Percentiles rank a stretch among this genome's conserved stretches.
phyloP scores from a whole-genome alignment of 2,888 invertebrate species.

The Phalera bucephala region DNA sequence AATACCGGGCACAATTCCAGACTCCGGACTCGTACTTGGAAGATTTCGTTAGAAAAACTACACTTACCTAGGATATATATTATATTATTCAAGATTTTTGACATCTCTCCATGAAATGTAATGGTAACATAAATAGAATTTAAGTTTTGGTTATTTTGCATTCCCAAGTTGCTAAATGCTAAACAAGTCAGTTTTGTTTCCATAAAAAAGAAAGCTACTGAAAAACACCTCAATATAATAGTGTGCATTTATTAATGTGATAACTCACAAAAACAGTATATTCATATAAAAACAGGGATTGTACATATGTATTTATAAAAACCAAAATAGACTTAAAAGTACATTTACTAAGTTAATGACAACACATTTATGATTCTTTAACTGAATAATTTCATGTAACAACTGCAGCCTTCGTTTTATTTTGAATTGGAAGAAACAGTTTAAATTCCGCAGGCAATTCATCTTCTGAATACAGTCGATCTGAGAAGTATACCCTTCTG shows the following conservation, averaged over 20 bases:
- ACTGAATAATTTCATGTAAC: conserved; percentile 60
- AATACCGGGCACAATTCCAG: no score
- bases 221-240: not conserved
- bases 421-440: conserved; percentile 96
- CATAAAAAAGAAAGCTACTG: not conserved
- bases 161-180: no score
- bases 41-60: no score
- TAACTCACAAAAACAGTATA: conserved; percentile 15
- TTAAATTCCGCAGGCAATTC: conserved; percentile 98
- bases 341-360: conserved; percentile 53
- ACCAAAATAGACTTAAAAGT: conserved; percentile 61
- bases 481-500: conserved; percentile 94
- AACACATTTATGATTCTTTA: conserved; percentile 13
- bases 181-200: not conserved
- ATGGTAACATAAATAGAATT: no score
- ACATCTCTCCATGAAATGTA: no score
- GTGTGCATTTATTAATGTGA: conserved; percentile 15
- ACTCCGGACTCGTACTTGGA: no score
- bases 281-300: conserved; percentile 37
- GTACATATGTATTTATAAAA: conserved; percentile 42
- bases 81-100: no score
- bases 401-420: conserved; percentile 84
- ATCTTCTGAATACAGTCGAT: conserved; percentile 96
- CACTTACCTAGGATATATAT: no score
- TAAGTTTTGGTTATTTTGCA: no score